These are phyloP conservation scores for Atlantisia rogersi DNA, from an alignment of 2,113 vertebrate species.

Conservation along the genomic window DNA sequence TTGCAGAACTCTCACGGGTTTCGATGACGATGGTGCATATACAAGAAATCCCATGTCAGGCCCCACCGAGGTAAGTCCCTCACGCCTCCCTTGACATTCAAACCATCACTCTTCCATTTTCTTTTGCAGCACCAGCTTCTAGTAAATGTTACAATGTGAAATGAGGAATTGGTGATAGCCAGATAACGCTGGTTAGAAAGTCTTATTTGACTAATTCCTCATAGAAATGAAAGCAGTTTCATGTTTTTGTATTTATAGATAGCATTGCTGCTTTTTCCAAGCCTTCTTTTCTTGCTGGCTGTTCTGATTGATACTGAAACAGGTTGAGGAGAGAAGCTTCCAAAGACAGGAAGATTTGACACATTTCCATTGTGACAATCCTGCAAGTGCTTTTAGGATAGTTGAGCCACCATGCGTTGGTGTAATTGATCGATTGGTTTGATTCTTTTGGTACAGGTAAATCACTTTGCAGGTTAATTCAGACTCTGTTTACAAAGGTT, in stretches of 20 bases:
- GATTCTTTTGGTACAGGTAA: slow-evolving; percentile 27
- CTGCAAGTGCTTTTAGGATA: not conserved
- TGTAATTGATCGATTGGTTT: not conserved
- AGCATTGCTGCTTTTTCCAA: not conserved
- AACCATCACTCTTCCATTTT: not conserved
- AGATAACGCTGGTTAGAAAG: not conserved
- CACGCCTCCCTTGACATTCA: not conserved
- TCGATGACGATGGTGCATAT: not conserved
- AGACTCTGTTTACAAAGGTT: slow-evolving; percentile 37
- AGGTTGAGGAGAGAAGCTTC: not conserved
- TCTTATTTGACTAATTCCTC: not conserved
- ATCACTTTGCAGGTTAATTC: slow-evolving; percentile 8
- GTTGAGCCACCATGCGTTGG: not conserved
- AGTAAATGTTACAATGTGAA: not conserved
- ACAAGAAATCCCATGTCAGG: not conserved
- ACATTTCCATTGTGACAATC: not conserved
- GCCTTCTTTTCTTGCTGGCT: not conserved
- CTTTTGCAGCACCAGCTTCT: not conserved
- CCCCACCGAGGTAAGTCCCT: not conserved
- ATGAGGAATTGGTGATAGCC: not conserved
- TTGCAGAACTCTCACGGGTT: not conserved
- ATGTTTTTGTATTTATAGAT: not conserved
- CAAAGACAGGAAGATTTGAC: not conserved
- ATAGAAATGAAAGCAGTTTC: not conserved
- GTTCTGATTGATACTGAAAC: not conserved